Percentiles rank a stretch among this genome's conserved stretches.
phyloP scores from a whole-genome alignment of 2,113 vertebrate genomes.

The Hyperoodon ampullatus region DNA sequence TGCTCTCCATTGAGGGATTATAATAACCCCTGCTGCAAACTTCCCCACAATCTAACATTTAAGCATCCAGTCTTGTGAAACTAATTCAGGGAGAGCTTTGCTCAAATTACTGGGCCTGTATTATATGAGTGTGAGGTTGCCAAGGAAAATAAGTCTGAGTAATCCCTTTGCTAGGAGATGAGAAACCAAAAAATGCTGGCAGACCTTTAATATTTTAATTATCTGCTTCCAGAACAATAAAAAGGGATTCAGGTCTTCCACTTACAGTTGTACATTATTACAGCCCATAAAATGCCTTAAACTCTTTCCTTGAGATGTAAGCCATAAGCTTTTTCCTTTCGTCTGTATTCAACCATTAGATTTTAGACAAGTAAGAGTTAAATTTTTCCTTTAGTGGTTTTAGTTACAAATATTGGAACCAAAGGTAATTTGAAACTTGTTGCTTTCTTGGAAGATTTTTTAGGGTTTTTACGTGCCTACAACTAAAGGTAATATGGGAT shows the following conservation, averaged over 20 bases:
- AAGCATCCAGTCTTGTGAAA: background rate
- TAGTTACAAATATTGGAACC: background rate
- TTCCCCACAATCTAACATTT: background rate
- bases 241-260: background rate
- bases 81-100: background rate
- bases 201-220: slow-evolving; percentile 25
- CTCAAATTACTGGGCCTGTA: background rate
- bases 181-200: background rate
- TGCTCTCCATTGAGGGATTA: background rate
- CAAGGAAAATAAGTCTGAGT: slow-evolving; percentile 49
- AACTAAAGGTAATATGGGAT: background rate
- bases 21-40: background rate
- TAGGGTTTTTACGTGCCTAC: background rate
- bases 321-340: slow-evolving; percentile 37
- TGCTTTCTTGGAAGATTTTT: slow-evolving; percentile 46
- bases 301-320: background rate
- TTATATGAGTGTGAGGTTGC: background rate
- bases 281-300: background rate
- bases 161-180: slow-evolving; percentile 24
- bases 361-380: slow-evolving; percentile 3
- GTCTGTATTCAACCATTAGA: background rate
- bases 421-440: background rate
- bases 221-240: slow-evolving; percentile 39
- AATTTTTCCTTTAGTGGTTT: slow-evolving; percentile 26
- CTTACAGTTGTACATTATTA: background rate